Conservation (phyloP, 2,888 invertebrate genomes). For the Allolobophora icterica region DNA sequence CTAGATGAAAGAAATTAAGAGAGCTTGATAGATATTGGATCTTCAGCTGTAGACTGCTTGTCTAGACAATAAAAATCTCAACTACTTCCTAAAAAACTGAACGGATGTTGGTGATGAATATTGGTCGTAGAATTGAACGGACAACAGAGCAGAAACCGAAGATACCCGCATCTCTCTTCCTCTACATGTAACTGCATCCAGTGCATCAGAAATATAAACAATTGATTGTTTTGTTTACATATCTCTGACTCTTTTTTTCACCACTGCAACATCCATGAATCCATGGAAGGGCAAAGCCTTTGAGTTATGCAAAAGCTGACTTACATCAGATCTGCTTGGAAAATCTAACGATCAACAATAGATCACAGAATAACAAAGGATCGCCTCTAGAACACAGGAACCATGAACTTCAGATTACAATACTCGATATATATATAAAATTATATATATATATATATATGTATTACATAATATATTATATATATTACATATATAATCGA, state of each 20-base stretch:
- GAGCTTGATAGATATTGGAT: neutral
- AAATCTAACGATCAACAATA: too few relatives aligned
- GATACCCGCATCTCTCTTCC: neutral
- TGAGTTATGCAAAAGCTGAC: too few relatives aligned
- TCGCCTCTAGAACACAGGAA: too few relatives aligned
- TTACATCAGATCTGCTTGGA: too few relatives aligned
- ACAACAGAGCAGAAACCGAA: neutral
- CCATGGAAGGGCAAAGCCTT: too few relatives aligned
- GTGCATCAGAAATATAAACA: neutral
- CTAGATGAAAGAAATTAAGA: neutral
- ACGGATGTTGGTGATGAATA: neutral
- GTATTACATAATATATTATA: too few relatives aligned
- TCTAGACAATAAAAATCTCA: neutral
- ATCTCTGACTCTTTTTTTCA: neutral
- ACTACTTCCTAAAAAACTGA: neutral
- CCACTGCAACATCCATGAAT: neutral
- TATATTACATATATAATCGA: too few relatives aligned
- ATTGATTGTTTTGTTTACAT: neutral
- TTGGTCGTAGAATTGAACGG: neutral
- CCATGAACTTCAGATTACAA: too few relatives aligned
- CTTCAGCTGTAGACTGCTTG: neutral
- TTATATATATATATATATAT: too few relatives aligned
- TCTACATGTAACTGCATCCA: neutral
- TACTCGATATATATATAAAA: too few relatives aligned
- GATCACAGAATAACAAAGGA: too few relatives aligned